phyloP scores from a whole-genome alignment of 2,113 vertebrate genomes.

The Cathartes aura region DNA sequence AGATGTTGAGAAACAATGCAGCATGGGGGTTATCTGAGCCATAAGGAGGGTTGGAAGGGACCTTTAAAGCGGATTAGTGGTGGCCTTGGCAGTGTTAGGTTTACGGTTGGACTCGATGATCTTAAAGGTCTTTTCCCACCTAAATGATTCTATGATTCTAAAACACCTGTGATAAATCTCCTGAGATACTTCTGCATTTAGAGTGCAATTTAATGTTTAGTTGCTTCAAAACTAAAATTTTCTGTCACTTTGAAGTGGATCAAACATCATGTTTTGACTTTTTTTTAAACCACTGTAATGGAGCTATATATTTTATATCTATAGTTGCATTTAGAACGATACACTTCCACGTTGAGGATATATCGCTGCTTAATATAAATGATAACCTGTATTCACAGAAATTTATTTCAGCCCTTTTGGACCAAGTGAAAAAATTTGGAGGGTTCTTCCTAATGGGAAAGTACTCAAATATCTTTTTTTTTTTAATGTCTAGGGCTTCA shows the following conservation, averaged over 20 bases:
- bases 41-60: not conserved
- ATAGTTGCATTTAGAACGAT: not conserved
- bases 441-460: not conserved
- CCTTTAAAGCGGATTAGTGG: not conserved
- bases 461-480: not conserved
- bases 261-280: not conserved
- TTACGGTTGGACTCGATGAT: not conserved
- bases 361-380: not conserved
- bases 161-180: not conserved
- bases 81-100: not conserved
- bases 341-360: not conserved
- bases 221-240: not conserved
- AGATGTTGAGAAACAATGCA: not conserved
- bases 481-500: not conserved
- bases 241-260: not conserved
- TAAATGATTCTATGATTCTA: not conserved
- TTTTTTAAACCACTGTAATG: not conserved
- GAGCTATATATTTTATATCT: not conserved
- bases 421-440: not conserved
- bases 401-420: not conserved
- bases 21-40: fast-evolving
- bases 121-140: not conserved
- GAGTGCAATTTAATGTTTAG: not conserved
- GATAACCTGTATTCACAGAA: not conserved
- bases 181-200: not conserved